These are phyloP conservation scores for Masticophis lateralis DNA, from an alignment of 2,797 vertebrate species.

Conservation along the genomic window DNA sequence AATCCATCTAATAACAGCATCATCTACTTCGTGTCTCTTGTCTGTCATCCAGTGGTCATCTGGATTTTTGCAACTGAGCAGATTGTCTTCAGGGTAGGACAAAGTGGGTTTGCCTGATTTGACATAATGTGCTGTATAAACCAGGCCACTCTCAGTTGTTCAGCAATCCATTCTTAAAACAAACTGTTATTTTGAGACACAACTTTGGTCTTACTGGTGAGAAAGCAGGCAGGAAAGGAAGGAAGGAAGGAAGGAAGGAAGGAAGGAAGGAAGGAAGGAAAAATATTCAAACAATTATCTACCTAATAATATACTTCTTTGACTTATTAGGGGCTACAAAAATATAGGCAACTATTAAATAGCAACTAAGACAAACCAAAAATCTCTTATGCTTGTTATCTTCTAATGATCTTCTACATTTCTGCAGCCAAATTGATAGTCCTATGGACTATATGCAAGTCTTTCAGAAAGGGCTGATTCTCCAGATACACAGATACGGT, in stretches of 20 bases:
- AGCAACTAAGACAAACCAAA: neutral
- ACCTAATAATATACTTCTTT: neutral
- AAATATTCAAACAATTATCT: neutral
- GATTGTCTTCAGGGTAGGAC: neutral
- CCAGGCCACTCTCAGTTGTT: neutral
- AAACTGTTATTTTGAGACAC: neutral
- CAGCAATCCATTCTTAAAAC: neutral
- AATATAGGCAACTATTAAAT: neutral
- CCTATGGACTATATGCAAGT: neutral
- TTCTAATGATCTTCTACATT: neutral
- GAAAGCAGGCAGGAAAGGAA: neutral
- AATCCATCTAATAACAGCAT: neutral
- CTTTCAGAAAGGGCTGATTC: neutral
- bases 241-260: neutral
- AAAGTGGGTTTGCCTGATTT: neutral
- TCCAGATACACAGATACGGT: neutral
- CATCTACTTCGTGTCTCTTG: neutral
- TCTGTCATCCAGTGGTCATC: neutral
- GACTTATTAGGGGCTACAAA: neutral
- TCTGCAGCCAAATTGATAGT: neutral
- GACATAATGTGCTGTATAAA: neutral
- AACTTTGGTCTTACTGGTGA: neutral
- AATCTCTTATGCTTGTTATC: neutral
- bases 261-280: neutral
- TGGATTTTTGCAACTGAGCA: neutral